Evolutionary conservation across 2,888 invertebrate genomes (phyloP).

Genomic region (Drosophila fulvimacula): DNA sequence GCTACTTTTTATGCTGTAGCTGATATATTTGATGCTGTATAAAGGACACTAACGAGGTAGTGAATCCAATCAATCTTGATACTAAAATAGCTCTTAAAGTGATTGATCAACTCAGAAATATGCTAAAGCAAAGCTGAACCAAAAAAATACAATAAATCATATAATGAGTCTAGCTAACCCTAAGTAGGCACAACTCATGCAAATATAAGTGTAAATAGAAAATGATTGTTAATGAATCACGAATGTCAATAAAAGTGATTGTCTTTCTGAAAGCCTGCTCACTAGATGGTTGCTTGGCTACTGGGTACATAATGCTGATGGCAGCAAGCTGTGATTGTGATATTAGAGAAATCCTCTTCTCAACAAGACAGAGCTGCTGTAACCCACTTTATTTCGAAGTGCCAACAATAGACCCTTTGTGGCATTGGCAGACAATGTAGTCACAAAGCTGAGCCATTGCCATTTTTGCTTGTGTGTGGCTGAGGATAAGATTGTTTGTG

Average conservation of each 20-base stretch:
- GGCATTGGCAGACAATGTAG: conserved; percentile 12
- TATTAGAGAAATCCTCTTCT: conserved; percentile 1
- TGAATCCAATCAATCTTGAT: conserved; percentile 1
- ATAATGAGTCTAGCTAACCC: not conserved
- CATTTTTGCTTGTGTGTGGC: conserved; percentile 24
- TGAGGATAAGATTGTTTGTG: conserved; percentile 3
- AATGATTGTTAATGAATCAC: not conserved
- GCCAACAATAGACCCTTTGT: conserved; percentile 43
- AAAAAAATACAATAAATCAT: not conserved
- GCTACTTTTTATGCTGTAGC: not conserved
- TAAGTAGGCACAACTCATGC: not conserved
- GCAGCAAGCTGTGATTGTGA: not conserved
- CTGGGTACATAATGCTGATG: conserved; percentile 7
- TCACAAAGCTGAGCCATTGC: conserved; percentile 18
- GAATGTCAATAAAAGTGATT: not conserved
- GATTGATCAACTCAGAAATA: not conserved
- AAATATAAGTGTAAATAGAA: not conserved
- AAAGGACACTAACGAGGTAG: not conserved
- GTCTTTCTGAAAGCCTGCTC: not conserved
- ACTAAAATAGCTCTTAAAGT: not conserved
- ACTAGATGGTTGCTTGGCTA: not conserved
- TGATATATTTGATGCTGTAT: not conserved
- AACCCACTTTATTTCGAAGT: conserved; percentile 9
- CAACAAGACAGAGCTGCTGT: conserved; percentile 9
- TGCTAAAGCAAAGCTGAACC: not conserved